A percentile compares a stretch with the other conserved stretches of the same genome.
phyloP scores from a whole-genome alignment of 2,797 vertebrate genomes.

The Bothrops alternatus region DNA sequence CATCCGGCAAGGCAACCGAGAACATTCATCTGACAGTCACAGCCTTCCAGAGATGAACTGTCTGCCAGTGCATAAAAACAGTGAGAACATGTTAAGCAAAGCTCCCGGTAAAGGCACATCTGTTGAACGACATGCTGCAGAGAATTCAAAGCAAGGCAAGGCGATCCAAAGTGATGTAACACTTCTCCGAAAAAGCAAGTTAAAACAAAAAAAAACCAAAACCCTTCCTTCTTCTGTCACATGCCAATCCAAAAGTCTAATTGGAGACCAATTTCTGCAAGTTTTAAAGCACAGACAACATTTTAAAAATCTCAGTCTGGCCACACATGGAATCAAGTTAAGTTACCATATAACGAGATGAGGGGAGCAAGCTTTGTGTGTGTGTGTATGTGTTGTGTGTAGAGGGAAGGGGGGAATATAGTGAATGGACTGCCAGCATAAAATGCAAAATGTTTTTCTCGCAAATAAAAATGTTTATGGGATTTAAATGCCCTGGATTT shows the following conservation, averaged over 20 bases:
- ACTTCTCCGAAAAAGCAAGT: slow-evolving; percentile 33
- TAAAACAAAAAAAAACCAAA: not conserved
- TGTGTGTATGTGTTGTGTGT: not conserved
- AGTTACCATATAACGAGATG: slow-evolving; percentile 4
- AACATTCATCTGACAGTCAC: slow-evolving; percentile 67
- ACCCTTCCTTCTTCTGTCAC: slow-evolving; percentile 1
- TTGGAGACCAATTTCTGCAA: slow-evolving; percentile 16
- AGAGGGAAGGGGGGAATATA: not conserved
- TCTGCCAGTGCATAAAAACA: slow-evolving; percentile 55
- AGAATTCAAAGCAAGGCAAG: slow-evolving; percentile 24
- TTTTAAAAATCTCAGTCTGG: not conserved
- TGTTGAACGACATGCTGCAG: slow-evolving; percentile 40
- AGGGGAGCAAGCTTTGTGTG: rapidly evolving
- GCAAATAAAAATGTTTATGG: slow-evolving; percentile 6
- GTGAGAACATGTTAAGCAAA: slow-evolving; percentile 39
- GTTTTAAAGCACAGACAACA: not conserved
- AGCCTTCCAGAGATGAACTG: slow-evolving; percentile 47
- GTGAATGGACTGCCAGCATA: not conserved
- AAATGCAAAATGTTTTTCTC: not conserved
- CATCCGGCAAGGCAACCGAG: slow-evolving; percentile 62
- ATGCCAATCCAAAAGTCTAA: slow-evolving; percentile 24
- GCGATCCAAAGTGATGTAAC: slow-evolving; percentile 10
- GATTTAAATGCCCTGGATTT: slow-evolving; percentile 34
- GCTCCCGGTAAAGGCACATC: slow-evolving; percentile 40
- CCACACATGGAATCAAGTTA: slow-evolving; percentile 16